A percentile compares a stretch with the other conserved stretches of the same genome.
These are phyloP conservation scores for Melanotaenia nigrans DNA, from an alignment of 2,797 vertebrate genomes.

Conservation along the genomic window DNA sequence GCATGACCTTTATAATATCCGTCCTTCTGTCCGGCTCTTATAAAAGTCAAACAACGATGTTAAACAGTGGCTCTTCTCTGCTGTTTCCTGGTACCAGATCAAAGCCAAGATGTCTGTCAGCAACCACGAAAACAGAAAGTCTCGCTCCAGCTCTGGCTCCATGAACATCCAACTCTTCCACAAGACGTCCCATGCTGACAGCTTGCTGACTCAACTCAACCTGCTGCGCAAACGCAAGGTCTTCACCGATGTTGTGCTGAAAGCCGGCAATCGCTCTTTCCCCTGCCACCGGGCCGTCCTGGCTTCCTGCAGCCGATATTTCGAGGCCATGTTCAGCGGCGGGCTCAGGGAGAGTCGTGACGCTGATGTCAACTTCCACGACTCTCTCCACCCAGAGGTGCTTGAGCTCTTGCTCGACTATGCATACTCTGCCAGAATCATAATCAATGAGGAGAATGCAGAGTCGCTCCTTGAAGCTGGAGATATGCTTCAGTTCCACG, in stretches of 20 bases:
- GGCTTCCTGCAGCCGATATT: slow-evolving; percentile 88
- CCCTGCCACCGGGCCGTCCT: slow-evolving; percentile 88
- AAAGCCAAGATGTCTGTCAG: slow-evolving; percentile 85
- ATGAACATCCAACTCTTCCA: slow-evolving; percentile 91
- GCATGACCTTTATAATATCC: background rate
- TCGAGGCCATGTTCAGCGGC: slow-evolving; percentile 89
- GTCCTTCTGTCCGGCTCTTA: background rate
- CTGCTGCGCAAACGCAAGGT: slow-evolving; percentile 84
- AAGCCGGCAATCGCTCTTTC: slow-evolving; percentile 83
- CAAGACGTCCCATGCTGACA: slow-evolving; percentile 88
- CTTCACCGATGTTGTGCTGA: slow-evolving; percentile 87
- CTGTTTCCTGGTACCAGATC: slow-evolving; percentile 40
- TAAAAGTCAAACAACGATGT: background rate
- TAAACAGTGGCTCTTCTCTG: background rate
- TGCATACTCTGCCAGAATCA: slow-evolving; percentile 85
- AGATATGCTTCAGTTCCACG: slow-evolving; percentile 90
- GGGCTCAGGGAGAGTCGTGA: slow-evolving; percentile 86
- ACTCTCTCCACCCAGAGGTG: slow-evolving; percentile 88
- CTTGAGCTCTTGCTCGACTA: slow-evolving; percentile 89
- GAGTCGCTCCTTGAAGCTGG: slow-evolving; percentile 88
- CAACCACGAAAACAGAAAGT: slow-evolving; percentile 89
- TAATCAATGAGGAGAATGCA: slow-evolving; percentile 90
- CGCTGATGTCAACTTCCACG: slow-evolving; percentile 86
- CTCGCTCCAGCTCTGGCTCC: slow-evolving; percentile 88
- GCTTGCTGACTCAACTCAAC: slow-evolving; percentile 88